Percentiles rank a stretch among this genome's conserved stretches.
phyloP scores from a whole-genome alignment of 2,888 invertebrate genomes.

The Leptopilina myrica region DNA sequence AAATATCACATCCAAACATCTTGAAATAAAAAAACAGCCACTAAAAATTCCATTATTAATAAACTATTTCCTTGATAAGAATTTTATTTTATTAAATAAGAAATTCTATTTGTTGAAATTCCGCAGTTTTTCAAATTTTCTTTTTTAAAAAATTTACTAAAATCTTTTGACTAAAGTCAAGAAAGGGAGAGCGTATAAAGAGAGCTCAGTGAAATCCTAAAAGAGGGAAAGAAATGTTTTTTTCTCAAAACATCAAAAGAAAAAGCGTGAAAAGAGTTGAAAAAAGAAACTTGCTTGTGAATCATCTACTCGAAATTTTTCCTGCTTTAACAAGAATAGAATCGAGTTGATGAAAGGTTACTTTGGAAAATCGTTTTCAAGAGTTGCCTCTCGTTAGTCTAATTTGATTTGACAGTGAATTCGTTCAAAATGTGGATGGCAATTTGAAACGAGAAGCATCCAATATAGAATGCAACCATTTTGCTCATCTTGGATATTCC shows the following conservation, averaged over 20 bases:
- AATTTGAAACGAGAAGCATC: slow-evolving; percentile 12
- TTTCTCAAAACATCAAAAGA: neutral
- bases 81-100: no score
- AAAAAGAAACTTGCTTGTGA: neutral
- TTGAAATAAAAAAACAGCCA: no score
- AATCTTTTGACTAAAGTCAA: no score
- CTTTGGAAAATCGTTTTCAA: slow-evolving; percentile 52
- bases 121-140: no score
- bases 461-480: neutral
- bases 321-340: slow-evolving; percentile 8
- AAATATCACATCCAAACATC: no score
- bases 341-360: slow-evolving; percentile 42
- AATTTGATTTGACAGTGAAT: slow-evolving; percentile 59
- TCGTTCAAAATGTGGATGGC: slow-evolving; percentile 41
- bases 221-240: neutral
- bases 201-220: neutral
- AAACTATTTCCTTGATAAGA: no score
- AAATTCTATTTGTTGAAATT: no score
- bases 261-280: neutral
- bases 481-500: slow-evolving; percentile 2
- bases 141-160: no score
- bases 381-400: slow-evolving; percentile 57
- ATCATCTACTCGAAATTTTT: neutral
- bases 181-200: no score
- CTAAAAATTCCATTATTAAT: no score